Percentiles rank a stretch among this genome's conserved stretches.
Evolutionary conservation across 2,888 invertebrate species (phyloP).

Genomic region (Actias luna): DNA sequence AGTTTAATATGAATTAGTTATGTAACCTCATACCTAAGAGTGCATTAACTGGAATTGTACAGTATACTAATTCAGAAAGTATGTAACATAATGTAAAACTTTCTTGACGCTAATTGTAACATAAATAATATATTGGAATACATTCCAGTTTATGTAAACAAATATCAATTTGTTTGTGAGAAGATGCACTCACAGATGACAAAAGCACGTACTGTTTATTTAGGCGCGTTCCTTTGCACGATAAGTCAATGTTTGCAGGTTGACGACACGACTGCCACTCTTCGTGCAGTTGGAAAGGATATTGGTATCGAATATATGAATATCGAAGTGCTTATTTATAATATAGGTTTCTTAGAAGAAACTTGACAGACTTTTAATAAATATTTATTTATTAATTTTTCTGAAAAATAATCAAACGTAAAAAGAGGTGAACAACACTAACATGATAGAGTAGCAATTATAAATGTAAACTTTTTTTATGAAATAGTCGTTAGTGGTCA

Average conservation of each 20-base stretch:
- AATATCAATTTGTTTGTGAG: constrained; percentile 36
- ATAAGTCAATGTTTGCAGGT: constrained; percentile 75
- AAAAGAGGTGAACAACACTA: too few relatives aligned
- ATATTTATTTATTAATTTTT: neutral
- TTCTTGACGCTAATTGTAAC: neutral
- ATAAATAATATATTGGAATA: constrained; percentile 3
- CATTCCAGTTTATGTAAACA: constrained; percentile 20
- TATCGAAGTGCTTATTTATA: constrained; percentile 15
- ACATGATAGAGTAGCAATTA: too few relatives aligned
- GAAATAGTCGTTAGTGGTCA: too few relatives aligned
- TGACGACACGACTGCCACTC: constrained; percentile 60
- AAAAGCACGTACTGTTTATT: constrained; percentile 49
- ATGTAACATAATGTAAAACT: neutral
- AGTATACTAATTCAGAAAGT: neutral
- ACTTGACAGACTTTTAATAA: neutral
- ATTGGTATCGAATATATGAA: constrained; percentile 36
- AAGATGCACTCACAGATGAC: constrained; percentile 38
- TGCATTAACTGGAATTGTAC: neutral
- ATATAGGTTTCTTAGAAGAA: neutral
- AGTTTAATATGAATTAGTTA: neutral
- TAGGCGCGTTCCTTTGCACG: constrained; percentile 59
- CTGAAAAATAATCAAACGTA: neutral
- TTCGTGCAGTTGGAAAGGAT: constrained; percentile 42
- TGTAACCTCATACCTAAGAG: neutral
- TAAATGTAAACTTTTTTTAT: neutral